Conservation (phyloP, 2,888 invertebrate genomes). For the Acrobasis repandana region DNA sequence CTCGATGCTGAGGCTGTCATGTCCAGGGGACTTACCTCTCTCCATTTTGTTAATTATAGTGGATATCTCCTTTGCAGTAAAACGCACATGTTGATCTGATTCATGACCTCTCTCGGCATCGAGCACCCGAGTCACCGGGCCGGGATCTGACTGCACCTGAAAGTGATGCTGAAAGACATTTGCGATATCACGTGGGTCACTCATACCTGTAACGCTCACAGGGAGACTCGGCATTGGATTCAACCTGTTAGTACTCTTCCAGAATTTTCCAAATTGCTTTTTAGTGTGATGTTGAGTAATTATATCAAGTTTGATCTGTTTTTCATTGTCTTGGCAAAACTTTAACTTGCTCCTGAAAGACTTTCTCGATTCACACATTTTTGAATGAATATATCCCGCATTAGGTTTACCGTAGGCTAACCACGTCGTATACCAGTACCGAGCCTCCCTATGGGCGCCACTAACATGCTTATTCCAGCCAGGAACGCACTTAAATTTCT, state of each 20-base stretch:
- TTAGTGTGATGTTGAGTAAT: conserved; percentile 14
- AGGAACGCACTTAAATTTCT: conserved; percentile 5
- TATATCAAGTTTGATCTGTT: conserved; percentile 24
- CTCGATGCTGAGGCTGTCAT: conserved; percentile 26
- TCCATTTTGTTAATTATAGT: conserved; percentile 16
- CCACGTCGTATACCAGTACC: not conserved
- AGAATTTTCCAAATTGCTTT: conserved; percentile 24
- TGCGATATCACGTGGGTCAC: conserved; percentile 18
- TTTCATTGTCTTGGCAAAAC: conserved; percentile 19
- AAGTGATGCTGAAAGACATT: conserved; percentile 15
- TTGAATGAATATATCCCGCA: not conserved
- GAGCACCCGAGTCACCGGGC: not conserved
- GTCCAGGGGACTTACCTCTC: conserved; percentile 28
- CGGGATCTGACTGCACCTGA: not conserved
- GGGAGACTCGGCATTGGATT: conserved; percentile 18
- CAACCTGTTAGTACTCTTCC: conserved; percentile 24
- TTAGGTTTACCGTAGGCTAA: not conserved
- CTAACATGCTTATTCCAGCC: conserved; percentile 5
- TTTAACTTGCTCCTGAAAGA: conserved; percentile 16
- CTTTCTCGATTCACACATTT: conserved; percentile 12
- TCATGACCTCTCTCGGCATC: not conserved
- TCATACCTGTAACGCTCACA: conserved; percentile 22
- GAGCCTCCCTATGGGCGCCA: not conserved
- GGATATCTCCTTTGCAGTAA: not conserved
- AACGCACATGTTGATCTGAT: conserved; percentile 1